Evolutionary conservation across 2,888 invertebrate species (phyloP).

Genomic region (Cryptocephalus primarius): DNA sequence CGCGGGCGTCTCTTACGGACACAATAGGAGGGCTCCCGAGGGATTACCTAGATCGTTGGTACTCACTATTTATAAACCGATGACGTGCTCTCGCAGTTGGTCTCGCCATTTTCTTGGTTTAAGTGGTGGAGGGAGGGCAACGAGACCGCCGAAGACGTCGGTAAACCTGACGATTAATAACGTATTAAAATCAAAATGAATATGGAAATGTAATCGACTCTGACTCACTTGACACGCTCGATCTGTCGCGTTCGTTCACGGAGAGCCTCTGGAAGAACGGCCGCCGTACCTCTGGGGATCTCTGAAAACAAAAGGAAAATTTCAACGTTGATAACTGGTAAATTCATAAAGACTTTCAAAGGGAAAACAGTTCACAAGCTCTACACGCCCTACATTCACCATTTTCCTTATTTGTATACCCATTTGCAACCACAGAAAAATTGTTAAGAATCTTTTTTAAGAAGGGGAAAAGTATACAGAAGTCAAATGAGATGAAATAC

Average conservation of each 20-base stretch:
- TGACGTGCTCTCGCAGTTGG: constrained; percentile 16
- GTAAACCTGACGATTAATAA: constrained; percentile 8
- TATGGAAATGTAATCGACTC: neutral
- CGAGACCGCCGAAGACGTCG: constrained; percentile 25
- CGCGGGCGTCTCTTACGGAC: too few relatives aligned
- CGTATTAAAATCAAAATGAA: neutral
- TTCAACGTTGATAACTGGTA: too few relatives aligned
- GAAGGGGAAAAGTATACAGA: too few relatives aligned
- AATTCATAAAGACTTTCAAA: too few relatives aligned
- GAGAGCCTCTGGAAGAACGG: constrained; percentile 17
- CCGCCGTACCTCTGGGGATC: constrained; percentile 20
- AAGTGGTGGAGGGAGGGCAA: constrained; percentile 27
- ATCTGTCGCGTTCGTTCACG: constrained; percentile 8
- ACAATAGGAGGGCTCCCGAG: too few relatives aligned
- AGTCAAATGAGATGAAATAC: too few relatives aligned
- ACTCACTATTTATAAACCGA: constrained; percentile 23
- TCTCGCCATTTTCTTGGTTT: constrained; percentile 24
- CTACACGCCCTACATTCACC: too few relatives aligned
- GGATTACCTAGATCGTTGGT: neutral
- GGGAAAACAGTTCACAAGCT: too few relatives aligned
- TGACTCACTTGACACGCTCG: constrained; percentile 11
- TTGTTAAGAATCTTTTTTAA: too few relatives aligned
- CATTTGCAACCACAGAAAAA: too few relatives aligned
- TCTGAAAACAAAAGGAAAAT: constrained; percentile 17
- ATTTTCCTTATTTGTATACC: too few relatives aligned